phyloP scores from a whole-genome alignment of 2,113 vertebrate genomes.

The Ochotona princeps region DNA sequence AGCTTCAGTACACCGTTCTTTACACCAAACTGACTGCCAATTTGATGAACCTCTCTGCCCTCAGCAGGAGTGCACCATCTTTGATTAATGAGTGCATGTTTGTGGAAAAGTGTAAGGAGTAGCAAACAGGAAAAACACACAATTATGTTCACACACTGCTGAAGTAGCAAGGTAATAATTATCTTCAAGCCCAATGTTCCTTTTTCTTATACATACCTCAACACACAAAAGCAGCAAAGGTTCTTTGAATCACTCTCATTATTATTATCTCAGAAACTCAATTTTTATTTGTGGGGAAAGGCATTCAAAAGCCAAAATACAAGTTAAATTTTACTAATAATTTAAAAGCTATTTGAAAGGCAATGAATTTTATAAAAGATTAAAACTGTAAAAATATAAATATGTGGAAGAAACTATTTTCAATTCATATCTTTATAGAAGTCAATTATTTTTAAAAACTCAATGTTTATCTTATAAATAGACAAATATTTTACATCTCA shows the following conservation, averaged over 20 bases:
- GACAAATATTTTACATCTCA: slow-evolving; percentile 57
- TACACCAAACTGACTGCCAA: slow-evolving; percentile 93
- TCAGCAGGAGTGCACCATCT: slow-evolving; percentile 91
- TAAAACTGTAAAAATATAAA: slow-evolving; percentile 46
- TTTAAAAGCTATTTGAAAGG: slow-evolving; percentile 50
- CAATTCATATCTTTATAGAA: slow-evolving; percentile 26
- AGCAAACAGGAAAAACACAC: slow-evolving; percentile 86
- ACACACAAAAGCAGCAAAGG: slow-evolving; percentile 14
- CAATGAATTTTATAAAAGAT: slow-evolving; percentile 34
- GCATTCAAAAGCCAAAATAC: not conserved
- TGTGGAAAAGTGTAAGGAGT: slow-evolving; percentile 88
- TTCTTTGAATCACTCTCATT: not conserved
- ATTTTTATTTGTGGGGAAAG: slow-evolving; percentile 56
- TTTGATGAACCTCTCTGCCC: slow-evolving; percentile 95
- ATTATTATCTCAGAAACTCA: not conserved
- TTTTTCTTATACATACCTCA: slow-evolving; percentile 17
- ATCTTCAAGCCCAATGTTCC: slow-evolving; percentile 72
- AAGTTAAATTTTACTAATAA: slow-evolving; percentile 48
- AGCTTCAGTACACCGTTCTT: slow-evolving; percentile 90
- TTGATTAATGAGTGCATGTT: slow-evolving; percentile 95
- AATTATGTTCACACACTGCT: slow-evolving; percentile 82
- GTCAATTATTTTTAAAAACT: slow-evolving; percentile 55
- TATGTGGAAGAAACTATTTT: slow-evolving; percentile 38
- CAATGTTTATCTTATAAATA: slow-evolving; percentile 25
- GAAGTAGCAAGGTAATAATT: slow-evolving; percentile 75